These are phyloP conservation scores for Hedychridium roseum DNA, from an alignment of 2,888 invertebrate species.

Conservation along the genomic window DNA sequence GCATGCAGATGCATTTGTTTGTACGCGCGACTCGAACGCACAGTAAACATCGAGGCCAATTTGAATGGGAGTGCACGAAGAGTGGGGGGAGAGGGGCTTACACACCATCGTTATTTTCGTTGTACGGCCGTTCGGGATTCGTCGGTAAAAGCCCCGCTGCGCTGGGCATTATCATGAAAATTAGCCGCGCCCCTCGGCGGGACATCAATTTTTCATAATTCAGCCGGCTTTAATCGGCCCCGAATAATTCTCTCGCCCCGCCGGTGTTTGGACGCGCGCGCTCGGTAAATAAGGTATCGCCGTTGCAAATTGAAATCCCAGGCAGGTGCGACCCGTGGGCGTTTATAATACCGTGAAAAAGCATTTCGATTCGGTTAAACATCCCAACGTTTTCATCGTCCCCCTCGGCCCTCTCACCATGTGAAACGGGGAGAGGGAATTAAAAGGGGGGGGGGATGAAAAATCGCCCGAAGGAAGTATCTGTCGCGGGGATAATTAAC, in stretches of 20 bases:
- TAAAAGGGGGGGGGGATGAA: no score
- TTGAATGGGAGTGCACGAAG: slow-evolving; percentile 1
- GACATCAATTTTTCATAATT: slow-evolving; percentile 45
- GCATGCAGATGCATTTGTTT: slow-evolving; percentile 3
- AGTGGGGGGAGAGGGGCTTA: background rate
- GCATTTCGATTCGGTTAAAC: no score
- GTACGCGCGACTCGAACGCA: no score
- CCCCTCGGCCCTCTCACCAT: slow-evolving; percentile 1
- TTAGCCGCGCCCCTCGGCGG: slow-evolving; percentile 26
- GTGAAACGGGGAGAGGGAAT: no score
- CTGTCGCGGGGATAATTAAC: no score
- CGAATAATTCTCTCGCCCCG: slow-evolving; percentile 25
- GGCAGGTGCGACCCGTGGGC: no score
- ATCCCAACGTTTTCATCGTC: slow-evolving; percentile 23
- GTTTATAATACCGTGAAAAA: no score
- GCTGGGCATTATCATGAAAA: slow-evolving; percentile 34
- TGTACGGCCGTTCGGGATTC: slow-evolving; percentile 23
- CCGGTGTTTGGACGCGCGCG: background rate
- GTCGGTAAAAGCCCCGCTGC: slow-evolving; percentile 8
- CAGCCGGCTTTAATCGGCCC: slow-evolving; percentile 33
- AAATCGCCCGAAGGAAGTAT: no score
- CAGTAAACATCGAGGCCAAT: slow-evolving; percentile 9
- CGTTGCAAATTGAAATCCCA: slow-evolving; percentile 28
- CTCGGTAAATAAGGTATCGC: slow-evolving; percentile 8
- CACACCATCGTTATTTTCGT: slow-evolving; percentile 22